Evolutionary conservation across 2,113 vertebrate species (phyloP).

Genomic region (Fregata magnificens): DNA sequence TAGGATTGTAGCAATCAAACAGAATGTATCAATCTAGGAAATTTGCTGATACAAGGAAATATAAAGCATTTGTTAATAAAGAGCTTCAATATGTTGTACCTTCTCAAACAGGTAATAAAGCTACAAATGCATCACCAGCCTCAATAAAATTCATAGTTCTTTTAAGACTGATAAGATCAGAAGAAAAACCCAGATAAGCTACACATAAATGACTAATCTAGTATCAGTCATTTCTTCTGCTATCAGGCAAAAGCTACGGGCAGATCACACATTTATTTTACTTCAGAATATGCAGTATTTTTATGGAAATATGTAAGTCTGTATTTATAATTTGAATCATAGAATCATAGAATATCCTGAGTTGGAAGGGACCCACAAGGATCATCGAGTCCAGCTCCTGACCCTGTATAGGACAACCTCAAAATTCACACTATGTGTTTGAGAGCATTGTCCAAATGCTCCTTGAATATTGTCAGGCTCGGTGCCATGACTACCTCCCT

Average conservation of each 20-base stretch:
- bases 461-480: too few species aligned
- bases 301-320: background rate
- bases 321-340: background rate
- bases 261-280: slow-evolving; percentile 1
- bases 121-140: slow-evolving; percentile 2
- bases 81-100: slow-evolving; percentile 34
- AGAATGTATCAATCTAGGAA: slow-evolving; percentile 45
- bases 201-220: slow-evolving; percentile 6
- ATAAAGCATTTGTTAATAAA: slow-evolving; percentile 44
- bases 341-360: too few species aligned
- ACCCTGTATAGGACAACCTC: too few species aligned
- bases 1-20: slow-evolving; percentile 44
- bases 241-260: background rate
- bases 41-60: slow-evolving; percentile 60
- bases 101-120: slow-evolving; percentile 67
- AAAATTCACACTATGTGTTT: too few species aligned
- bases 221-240: slow-evolving; percentile 5
- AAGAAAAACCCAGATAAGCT: slow-evolving; percentile 50
- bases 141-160: slow-evolving; percentile 55
- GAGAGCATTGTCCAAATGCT: too few species aligned
- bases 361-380: too few species aligned
- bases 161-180: slow-evolving; percentile 24
- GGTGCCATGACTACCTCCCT: too few species aligned
- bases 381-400: too few species aligned
- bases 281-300: background rate